Percentiles rank a stretch among this genome's conserved stretches.
Conservation (phyloP, 2,888 invertebrate genomes). For the Drosophila parthenogenetica region DNA sequence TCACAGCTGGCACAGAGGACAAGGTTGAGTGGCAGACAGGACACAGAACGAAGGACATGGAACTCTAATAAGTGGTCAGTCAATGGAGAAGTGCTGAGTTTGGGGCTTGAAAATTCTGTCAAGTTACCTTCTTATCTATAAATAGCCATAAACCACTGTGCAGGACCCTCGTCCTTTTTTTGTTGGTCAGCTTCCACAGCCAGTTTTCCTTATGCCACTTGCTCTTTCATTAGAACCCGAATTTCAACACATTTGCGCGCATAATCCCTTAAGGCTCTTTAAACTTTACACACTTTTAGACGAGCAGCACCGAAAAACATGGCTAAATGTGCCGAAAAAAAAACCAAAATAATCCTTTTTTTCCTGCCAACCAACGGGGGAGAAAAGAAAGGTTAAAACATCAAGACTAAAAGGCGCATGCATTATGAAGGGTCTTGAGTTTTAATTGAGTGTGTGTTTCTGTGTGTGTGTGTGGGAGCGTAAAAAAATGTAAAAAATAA, state of each 20-base stretch:
- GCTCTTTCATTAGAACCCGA: constrained; percentile 68
- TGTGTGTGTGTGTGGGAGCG: constrained; percentile 23
- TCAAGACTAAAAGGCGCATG: constrained; percentile 75
- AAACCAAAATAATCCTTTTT: constrained; percentile 75
- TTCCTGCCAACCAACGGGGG: constrained; percentile 22
- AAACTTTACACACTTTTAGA: constrained; percentile 81
- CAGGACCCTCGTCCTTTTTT: constrained; percentile 60
- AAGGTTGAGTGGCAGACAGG: constrained; percentile 54
- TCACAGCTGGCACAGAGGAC: constrained; percentile 62
- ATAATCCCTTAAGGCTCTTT: constrained; percentile 83
- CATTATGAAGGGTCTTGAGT: constrained; percentile 82
- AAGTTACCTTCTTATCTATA: constrained; percentile 74
- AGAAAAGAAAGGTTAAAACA: constrained; percentile 75
- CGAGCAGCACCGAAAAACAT: constrained; percentile 51
- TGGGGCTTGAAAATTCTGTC: constrained; percentile 40
- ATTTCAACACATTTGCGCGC: constrained; percentile 80
- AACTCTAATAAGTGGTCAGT: constrained; percentile 71
- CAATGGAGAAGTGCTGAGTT: constrained; percentile 49
- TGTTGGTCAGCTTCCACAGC: background rate
- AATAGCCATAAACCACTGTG: constrained; percentile 75
- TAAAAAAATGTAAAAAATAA: constrained; percentile 11
- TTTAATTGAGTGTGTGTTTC: constrained; percentile 83
- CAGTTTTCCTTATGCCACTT: constrained; percentile 28
- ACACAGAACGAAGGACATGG: constrained; percentile 8
- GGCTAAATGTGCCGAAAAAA: constrained; percentile 57